These are phyloP conservation scores for Aporophyla lueneburgensis DNA, from an alignment of 2,888 invertebrate genomes.

Conservation along the genomic window DNA sequence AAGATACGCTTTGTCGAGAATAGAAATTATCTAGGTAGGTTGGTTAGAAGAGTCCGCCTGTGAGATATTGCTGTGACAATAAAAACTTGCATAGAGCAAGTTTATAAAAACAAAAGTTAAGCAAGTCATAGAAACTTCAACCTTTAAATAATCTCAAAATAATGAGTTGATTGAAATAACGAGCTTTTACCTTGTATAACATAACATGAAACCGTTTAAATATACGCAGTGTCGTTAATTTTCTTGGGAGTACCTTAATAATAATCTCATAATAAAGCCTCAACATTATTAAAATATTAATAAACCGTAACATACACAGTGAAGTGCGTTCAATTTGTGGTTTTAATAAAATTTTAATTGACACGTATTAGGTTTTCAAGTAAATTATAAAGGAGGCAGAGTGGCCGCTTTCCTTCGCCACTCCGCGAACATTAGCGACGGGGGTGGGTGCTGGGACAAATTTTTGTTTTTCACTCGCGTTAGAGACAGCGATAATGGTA, in stretches of 20 bases:
- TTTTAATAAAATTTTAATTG: slow-evolving; percentile 90
- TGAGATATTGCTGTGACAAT: background rate
- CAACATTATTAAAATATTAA: slow-evolving; percentile 84
- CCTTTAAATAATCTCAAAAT: background rate
- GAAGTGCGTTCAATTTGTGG: slow-evolving; percentile 79
- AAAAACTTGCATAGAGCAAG: too few relatives aligned
- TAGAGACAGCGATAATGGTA: slow-evolving; percentile 74
- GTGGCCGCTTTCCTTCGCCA: slow-evolving; percentile 82
- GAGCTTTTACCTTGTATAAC: background rate
- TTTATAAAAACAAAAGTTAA: too few relatives aligned
- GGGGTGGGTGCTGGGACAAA: slow-evolving; percentile 84
- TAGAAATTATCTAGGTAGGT: too few relatives aligned
- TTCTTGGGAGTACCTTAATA: slow-evolving; percentile 52
- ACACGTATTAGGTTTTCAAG: slow-evolving; percentile 88
- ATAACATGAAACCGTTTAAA: slow-evolving; percentile 7
- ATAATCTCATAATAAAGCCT: slow-evolving; percentile 65
- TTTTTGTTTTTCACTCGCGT: slow-evolving; percentile 89
- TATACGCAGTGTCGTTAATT: slow-evolving; percentile 33
- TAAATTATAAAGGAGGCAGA: slow-evolving; percentile 88
- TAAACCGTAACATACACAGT: slow-evolving; percentile 81
- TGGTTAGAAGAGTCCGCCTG: too few relatives aligned
- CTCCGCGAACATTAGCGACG: slow-evolving; percentile 84
- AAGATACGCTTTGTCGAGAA: too few relatives aligned
- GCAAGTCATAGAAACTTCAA: too few relatives aligned
- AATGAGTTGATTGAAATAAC: background rate